Evolutionary conservation across 2,797 vertebrate genomes (phyloP).

Genomic region (Vespertilio murinus): DNA sequence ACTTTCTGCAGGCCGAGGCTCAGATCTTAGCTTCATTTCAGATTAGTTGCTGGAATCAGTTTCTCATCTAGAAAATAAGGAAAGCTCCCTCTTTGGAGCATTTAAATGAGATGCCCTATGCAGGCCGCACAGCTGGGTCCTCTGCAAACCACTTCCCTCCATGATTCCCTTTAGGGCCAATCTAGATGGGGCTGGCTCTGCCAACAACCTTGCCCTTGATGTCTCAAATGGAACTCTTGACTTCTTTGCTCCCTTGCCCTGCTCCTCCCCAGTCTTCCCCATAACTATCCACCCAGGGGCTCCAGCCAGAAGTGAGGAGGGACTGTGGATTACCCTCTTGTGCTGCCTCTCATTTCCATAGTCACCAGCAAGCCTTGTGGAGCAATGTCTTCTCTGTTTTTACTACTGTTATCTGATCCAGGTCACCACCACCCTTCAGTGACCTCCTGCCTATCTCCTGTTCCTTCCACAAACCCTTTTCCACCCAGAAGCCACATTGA

Average conservation of each 20-base stretch:
- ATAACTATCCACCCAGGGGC: not conserved
- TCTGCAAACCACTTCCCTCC: not conserved
- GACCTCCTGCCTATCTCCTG: not conserved
- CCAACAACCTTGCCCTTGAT: not conserved
- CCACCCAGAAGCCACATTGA: not conserved
- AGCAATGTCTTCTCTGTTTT: not conserved
- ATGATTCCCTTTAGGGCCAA: not conserved
- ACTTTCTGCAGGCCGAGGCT: not conserved
- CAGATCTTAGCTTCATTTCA: not conserved
- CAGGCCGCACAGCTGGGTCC: not conserved
- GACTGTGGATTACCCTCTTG: not conserved
- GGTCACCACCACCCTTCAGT: not conserved
- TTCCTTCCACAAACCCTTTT: not conserved
- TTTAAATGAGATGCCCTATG: not conserved
- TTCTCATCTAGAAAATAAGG: not conserved
- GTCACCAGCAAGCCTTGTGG: not conserved
- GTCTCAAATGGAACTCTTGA: not conserved
- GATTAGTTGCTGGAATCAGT: not conserved
- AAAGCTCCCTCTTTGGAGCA: not conserved
- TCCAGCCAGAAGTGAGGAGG: not conserved
- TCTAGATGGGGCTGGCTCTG: not conserved
- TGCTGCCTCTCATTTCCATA: not conserved
- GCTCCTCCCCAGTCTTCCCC: not conserved
- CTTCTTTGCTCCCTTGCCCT: not conserved
- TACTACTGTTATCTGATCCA: not conserved